Percentiles rank a stretch among this genome's conserved stretches.
Conservation (phyloP, 2,888 invertebrate species). For the Scrobipalpa atriplicella region DNA sequence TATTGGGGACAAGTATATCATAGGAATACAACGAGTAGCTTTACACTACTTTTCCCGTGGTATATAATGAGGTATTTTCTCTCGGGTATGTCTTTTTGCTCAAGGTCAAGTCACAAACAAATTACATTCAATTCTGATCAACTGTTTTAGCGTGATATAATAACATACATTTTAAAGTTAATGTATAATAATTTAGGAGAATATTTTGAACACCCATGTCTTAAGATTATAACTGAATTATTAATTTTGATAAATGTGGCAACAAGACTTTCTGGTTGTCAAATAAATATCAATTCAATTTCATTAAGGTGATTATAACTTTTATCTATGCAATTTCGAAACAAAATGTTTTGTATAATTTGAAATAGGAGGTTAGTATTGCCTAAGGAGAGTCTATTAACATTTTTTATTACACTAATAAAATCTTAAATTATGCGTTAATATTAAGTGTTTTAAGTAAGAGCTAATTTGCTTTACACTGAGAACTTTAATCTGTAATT, state of each 20-base stretch:
- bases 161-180: too few species aligned
- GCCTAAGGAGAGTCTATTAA: not conserved
- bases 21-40: too few species aligned
- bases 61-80: too few species aligned
- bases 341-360: slow-evolving; percentile 14
- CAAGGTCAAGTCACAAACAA: too few species aligned
- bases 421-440: not conserved
- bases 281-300: slow-evolving; percentile 14
- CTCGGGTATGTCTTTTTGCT: too few species aligned
- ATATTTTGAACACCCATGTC: not conserved
- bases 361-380: slow-evolving; percentile 18
- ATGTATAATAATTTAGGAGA: too few species aligned
- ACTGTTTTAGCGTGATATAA: too few species aligned
- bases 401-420: slow-evolving; percentile 12
- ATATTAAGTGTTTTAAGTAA: not conserved
- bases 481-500: too few species aligned
- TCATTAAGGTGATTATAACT: slow-evolving; percentile 1
- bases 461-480: not conserved
- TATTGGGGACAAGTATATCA: too few species aligned
- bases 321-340: slow-evolving; percentile 4
- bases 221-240: not conserved
- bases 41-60: too few species aligned
- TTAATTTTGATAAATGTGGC: not conserved
- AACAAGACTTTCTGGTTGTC: not conserved
- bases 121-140: too few species aligned